Base-by-base conservation (phyloP, 2,797 vertebrate genomes). In the Okamejei kenojei region DNA sequence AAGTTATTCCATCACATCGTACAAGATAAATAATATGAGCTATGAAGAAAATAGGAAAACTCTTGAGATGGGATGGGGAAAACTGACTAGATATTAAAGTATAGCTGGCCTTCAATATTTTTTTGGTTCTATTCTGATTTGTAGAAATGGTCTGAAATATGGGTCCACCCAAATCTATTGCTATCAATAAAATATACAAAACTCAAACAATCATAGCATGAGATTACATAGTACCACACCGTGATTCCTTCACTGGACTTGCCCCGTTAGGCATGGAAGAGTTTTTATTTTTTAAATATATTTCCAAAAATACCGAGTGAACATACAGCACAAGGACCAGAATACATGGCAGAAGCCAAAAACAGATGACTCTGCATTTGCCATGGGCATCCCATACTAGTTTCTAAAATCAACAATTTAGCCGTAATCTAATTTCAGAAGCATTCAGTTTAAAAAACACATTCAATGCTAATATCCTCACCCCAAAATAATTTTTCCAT, bases 401-500 rank as follows among this genome's bases (percentile, higher is more conserved):
- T 45, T 45, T 45, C 45, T 45, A 45, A 45, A 45, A 45, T 45
- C 45, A 45, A 45, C 45, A 3, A 45, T 45, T 45, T 45, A 45
- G 45, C 45, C 2, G 65, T 73, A 23, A 21, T 73, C 17, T 4
- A 21, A 23, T 68, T 68, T 21, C 71, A 73, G 71, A 68, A 23
- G 45, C 71, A 73, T 26, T 73, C 71, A 73, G 17, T 73, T 73
- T 19, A 19, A 73, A 23, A 73, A 73, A 73, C 23, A 23, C 17
- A 4, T 13, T 76, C 29, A 71, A 35, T 32, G 45, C n/a, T 38
- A 21, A 74, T 17, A 15, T 0, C n/a, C 97, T 96, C 96, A 99
- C 98, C 98, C 98, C 0, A 99, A 97, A 9, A 98, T 76, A 81
- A 99, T 97, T 94, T 97, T 99, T 68, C 97, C 98, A 0, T 96